Percentiles rank a stretch among this genome's conserved stretches.
These are phyloP conservation scores for Paguma larvata DNA, from an alignment of 2,797 vertebrate species.

Conservation along the genomic window DNA sequence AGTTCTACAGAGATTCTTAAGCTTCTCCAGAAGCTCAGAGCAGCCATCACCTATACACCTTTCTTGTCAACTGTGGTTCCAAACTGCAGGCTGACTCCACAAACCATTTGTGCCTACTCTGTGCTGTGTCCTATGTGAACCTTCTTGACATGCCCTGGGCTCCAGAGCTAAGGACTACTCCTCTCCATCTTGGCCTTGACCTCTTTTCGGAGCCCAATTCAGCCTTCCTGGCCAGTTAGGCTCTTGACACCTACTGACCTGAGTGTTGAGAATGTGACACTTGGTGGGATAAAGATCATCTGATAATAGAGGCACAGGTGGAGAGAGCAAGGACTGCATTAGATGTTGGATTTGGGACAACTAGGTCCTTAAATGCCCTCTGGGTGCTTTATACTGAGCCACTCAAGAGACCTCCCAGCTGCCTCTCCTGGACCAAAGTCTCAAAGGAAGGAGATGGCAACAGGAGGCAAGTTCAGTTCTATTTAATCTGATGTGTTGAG, in stretches of 20 bases:
- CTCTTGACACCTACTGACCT: not conserved
- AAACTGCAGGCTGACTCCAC: not conserved
- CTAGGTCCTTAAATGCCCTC: not conserved
- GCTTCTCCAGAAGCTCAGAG: not conserved
- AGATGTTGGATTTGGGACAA: not conserved
- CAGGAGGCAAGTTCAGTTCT: conserved; percentile 11
- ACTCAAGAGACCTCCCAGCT: not conserved
- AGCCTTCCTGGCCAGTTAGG: not conserved
- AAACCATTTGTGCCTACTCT: accelerated
- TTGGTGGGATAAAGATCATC: not conserved
- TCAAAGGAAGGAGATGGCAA: not conserved
- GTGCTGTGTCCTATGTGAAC: not conserved
- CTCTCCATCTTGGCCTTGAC: not conserved
- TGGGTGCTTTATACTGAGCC: not conserved
- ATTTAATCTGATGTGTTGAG: conserved; percentile 57
- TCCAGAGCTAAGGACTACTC: not conserved
- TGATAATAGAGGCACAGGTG: too few relatives aligned
- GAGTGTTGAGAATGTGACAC: not conserved
- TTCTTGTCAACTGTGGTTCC: not conserved
- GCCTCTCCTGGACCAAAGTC: not conserved
- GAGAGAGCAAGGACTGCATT: not conserved
- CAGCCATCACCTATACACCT: not conserved
- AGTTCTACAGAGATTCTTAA: not conserved
- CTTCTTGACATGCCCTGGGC: not conserved
- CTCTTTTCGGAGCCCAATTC: not conserved